These are phyloP conservation scores for Chloebia gouldiae DNA, from an alignment of 2,113 vertebrate genomes.

Conservation along the genomic window DNA sequence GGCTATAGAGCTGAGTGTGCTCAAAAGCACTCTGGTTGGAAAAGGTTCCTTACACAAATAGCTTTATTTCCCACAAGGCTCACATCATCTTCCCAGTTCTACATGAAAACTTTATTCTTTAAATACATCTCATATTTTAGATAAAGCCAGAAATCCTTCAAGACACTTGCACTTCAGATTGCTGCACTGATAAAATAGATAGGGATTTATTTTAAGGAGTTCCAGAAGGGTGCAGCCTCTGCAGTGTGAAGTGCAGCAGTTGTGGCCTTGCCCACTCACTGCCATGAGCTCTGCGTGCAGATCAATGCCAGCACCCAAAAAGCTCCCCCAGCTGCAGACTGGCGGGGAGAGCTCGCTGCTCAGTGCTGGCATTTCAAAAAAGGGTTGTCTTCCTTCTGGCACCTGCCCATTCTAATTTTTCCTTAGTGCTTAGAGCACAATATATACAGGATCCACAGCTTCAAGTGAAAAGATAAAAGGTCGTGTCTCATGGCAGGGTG, in stretches of 20 bases:
- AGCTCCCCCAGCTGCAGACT: neutral
- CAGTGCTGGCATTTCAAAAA: neutral
- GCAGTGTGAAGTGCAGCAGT: conserved; percentile 25
- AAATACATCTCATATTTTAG: conserved; percentile 52
- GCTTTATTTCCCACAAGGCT: conserved; percentile 14
- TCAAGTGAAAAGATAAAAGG: neutral
- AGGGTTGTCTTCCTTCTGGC: conserved; percentile 8
- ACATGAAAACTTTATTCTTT: conserved; percentile 2
- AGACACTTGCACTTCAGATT: conserved; percentile 35
- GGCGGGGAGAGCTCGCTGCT: neutral
- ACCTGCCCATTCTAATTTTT: neutral
- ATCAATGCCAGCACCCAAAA: neutral
- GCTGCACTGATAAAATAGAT: neutral
- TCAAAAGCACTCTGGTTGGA: neutral
- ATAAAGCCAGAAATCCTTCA: conserved; percentile 26
- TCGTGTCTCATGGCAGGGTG: neutral
- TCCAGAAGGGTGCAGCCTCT: neutral
- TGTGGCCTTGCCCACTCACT: neutral
- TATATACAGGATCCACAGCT: neutral
- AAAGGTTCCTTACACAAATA: neutral
- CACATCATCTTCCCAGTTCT: neutral
- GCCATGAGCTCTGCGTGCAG: neutral
- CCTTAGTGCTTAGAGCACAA: neutral
- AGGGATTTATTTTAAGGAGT: conserved; percentile 50
- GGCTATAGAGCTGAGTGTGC: neutral